phyloP scores from a whole-genome alignment of 2,797 vertebrate genomes.

The Clarias pachynema region DNA sequence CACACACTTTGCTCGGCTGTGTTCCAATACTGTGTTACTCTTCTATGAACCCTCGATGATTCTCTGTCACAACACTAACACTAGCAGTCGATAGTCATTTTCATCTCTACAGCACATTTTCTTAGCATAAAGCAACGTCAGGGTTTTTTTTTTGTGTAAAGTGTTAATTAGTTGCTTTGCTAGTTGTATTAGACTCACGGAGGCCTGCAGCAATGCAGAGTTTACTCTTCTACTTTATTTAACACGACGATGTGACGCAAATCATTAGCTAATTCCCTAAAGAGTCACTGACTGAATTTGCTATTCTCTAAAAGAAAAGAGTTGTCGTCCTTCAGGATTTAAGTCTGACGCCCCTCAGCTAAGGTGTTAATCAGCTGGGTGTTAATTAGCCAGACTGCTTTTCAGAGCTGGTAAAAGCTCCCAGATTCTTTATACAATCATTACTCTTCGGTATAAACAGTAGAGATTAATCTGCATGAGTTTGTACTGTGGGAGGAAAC shows the following conservation, averaged over 20 bases:
- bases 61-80: background rate
- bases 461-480: too few relatives aligned
- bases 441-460: background rate
- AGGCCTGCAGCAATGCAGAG: background rate
- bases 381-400: too few relatives aligned
- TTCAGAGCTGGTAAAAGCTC: background rate
- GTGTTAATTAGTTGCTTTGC: background rate
- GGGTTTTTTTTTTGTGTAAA: background rate
- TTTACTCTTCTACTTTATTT: background rate
- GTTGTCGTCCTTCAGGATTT: background rate
- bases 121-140: background rate
- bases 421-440: background rate
- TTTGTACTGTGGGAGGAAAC: too few relatives aligned
- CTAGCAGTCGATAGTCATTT: background rate
- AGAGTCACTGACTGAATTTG: background rate
- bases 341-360: background rate
- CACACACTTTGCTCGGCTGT: conserved; percentile 22
- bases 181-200: background rate
- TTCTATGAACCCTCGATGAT: background rate
- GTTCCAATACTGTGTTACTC: conserved; percentile 19
- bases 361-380: background rate
- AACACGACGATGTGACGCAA: background rate
- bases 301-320: background rate
- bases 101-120: background rate
- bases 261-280: background rate